A percentile compares a stretch with the other conserved stretches of the same genome.
Evolutionary conservation across 2,113 vertebrate species (phyloP).

Genomic region (Saguinus midas): DNA sequence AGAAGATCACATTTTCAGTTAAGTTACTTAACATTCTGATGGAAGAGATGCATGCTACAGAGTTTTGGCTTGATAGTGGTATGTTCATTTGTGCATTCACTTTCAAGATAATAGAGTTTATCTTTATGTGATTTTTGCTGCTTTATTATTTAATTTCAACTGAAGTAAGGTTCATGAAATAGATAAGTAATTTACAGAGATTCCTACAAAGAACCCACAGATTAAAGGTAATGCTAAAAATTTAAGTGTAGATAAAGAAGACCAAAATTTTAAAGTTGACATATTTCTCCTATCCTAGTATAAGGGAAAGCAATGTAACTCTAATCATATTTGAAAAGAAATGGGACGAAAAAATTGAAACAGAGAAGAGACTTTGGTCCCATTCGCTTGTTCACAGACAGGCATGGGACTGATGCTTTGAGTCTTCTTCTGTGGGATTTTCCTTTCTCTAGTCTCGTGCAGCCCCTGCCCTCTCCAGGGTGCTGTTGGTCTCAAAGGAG

Average conservation of each 20-base stretch:
- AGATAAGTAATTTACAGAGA: not conserved
- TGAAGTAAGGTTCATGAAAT: not conserved
- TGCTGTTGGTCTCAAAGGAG: slow-evolving; percentile 81
- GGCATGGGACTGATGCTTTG: slow-evolving; percentile 58
- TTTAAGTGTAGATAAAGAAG: not conserved
- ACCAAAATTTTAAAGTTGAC: not conserved
- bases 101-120: not conserved
- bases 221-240: not conserved
- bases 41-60: too few relatives aligned
- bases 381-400: slow-evolving; percentile 40
- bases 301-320: not conserved
- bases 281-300: not conserved
- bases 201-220: not conserved
- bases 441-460: slow-evolving; percentile 60
- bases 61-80: not conserved
- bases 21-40: too few relatives aligned
- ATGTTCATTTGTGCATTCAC: not conserved
- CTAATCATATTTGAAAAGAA: not conserved
- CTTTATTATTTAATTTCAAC: not conserved
- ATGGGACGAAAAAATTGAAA: not conserved
- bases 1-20: not conserved
- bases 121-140: not conserved
- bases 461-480: slow-evolving; percentile 67
- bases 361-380: slow-evolving; percentile 75
- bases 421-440: slow-evolving; percentile 67